These are phyloP conservation scores for Onychomys leucogaster DNA, from an alignment of 2,797 vertebrate genomes.

Conservation along the genomic window DNA sequence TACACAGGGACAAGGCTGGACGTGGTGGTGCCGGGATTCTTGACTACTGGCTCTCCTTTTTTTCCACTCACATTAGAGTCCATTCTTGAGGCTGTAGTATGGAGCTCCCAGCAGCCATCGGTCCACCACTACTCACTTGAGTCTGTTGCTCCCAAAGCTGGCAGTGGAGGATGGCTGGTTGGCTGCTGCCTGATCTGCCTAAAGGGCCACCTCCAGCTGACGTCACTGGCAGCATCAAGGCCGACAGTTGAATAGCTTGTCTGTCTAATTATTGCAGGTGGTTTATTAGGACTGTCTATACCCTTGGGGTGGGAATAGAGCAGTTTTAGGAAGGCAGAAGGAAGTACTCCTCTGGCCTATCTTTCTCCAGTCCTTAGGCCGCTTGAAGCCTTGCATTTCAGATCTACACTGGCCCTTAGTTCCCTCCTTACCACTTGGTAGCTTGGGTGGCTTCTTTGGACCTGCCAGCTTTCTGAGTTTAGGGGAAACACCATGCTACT, in stretches of 20 bases:
- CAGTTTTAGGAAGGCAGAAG: neutral
- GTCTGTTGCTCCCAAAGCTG: neutral
- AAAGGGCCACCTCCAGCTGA: neutral
- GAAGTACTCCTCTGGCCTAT: neutral
- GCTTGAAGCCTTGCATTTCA: neutral
- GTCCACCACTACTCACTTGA: neutral
- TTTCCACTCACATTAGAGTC: slow-evolving; percentile 36
- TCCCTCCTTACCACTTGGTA: neutral
- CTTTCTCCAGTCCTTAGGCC: neutral
- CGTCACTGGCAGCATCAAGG: neutral
- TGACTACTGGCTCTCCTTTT: neutral
- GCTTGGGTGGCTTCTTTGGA: neutral
- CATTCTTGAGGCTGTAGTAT: slow-evolving; percentile 52
- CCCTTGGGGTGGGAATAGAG: neutral
- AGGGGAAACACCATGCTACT: neutral
- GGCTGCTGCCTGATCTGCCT: neutral
- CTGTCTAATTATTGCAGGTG: neutral
- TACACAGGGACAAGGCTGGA: neutral
- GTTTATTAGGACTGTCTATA: neutral
- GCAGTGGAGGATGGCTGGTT: neutral
- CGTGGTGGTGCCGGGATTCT: neutral
- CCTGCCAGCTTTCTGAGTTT: neutral
- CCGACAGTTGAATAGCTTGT: neutral
- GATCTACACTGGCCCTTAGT: neutral
- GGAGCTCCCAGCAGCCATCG: slow-evolving; percentile 52